These are phyloP conservation scores for Napeogenes inachia DNA, from an alignment of 2,888 invertebrate species.

Conservation along the genomic window DNA sequence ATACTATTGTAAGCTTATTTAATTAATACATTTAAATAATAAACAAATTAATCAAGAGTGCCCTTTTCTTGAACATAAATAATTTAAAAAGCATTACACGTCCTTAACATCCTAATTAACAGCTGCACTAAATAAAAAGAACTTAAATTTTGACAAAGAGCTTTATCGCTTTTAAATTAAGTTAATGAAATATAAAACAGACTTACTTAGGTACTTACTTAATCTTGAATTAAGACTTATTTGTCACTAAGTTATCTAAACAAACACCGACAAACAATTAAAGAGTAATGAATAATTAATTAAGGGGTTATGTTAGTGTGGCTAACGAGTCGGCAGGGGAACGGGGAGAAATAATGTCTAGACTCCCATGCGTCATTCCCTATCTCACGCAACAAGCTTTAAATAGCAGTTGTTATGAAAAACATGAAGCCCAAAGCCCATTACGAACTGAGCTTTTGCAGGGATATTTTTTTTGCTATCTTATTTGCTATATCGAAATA, in stretches of 20 bases:
- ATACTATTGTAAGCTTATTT: background rate
- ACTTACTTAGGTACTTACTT: no score
- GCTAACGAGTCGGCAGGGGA: conserved; percentile 41
- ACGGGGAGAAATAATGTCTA: conserved; percentile 47
- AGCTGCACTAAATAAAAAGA: no score
- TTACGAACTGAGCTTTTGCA: no score
- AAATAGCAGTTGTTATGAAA: conserved; percentile 17
- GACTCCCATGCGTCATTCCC: conserved; percentile 63
- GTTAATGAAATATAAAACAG: no score
- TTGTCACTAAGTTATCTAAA: conserved; percentile 16
- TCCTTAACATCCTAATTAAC: no score
- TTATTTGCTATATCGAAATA: no score
- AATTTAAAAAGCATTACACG: no score
- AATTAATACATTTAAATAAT: background rate
- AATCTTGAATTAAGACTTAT: background rate
- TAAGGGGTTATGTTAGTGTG: conserved; percentile 58
- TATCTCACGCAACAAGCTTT: conserved; percentile 68
- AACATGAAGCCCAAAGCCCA: background rate
- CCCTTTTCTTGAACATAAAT: no score
- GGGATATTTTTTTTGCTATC: no score
- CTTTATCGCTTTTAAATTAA: no score
- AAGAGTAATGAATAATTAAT: conserved; percentile 61
- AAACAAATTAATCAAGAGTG: background rate
- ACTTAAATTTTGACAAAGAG: no score
- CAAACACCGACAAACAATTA: conserved; percentile 40